These are phyloP conservation scores for Epinephelus lanceolatus DNA, from an alignment of 2,113 vertebrate genomes.

Conservation along the genomic window DNA sequence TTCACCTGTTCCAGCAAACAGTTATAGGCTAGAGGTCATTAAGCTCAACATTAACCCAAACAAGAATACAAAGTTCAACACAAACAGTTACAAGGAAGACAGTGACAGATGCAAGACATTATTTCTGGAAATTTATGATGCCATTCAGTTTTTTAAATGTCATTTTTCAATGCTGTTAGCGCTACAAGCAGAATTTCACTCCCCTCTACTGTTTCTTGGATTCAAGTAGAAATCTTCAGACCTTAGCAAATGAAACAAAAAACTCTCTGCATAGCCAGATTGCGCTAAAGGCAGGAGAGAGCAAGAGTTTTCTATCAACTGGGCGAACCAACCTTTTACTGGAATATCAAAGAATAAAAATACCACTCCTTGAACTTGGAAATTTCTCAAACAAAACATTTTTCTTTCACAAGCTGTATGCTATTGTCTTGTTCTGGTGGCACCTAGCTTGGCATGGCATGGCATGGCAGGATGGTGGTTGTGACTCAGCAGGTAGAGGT, in stretches of 20 bases:
- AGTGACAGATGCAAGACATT: neutral
- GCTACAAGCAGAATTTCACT: neutral
- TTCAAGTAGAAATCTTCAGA: neutral
- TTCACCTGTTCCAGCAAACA: slow-evolving; percentile 9
- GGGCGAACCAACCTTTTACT: neutral
- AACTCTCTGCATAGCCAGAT: too few relatives aligned
- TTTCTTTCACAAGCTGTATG: neutral
- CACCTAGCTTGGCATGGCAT: too few relatives aligned
- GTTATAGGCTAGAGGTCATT: neutral
- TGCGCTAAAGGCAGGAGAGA: neutral
- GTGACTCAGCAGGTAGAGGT: neutral
- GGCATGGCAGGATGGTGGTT: neutral
- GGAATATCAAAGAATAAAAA: neutral
- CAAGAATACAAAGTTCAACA: neutral
- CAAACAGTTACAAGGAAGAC: neutral
- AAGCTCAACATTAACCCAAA: slow-evolving; percentile 13
- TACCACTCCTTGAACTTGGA: neutral
- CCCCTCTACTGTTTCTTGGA: neutral
- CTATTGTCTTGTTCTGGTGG: neutral
- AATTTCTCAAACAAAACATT: neutral
- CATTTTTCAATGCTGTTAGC: neutral
- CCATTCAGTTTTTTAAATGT: neutral
- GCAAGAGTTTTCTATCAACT: neutral
- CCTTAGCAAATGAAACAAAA: neutral
- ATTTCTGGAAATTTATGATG: neutral